Percentiles rank a stretch among this genome's conserved stretches.
Conservation (phyloP, 2,113 vertebrate genomes). For the Reinhardtius hippoglossoides region DNA sequence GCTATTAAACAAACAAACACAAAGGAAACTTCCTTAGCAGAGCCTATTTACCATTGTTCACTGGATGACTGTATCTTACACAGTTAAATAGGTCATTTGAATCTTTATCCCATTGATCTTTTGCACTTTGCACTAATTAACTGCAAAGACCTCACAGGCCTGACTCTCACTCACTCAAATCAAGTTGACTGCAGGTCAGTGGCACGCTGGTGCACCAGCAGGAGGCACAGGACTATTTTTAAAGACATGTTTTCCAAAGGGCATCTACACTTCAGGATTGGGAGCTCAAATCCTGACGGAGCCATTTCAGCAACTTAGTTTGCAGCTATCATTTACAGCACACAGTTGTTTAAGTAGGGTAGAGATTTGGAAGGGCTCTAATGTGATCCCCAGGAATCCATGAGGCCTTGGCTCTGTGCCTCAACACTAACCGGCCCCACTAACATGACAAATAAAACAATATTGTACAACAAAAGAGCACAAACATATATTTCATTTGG, state of each 20-base stretch:
- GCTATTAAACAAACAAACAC: background rate
- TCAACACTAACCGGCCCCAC: background rate
- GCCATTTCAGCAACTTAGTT: background rate
- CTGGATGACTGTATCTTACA: no score
- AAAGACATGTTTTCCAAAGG: background rate
- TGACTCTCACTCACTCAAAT: background rate
- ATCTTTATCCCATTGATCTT: background rate
- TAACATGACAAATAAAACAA: background rate
- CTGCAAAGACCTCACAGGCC: background rate
- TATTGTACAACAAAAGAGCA: background rate
- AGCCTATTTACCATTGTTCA: no score
- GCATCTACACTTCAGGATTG: background rate
- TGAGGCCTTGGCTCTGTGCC: background rate
- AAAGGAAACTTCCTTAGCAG: no score
- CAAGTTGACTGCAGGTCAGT: background rate
- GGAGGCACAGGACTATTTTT: background rate
- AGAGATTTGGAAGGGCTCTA: background rate
- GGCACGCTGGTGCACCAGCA: background rate
- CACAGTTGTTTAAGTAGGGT: background rate
- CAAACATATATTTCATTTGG: background rate
- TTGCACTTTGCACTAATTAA: background rate
- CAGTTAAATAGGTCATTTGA: background rate
- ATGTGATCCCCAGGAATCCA: background rate
- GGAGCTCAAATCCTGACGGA: background rate
- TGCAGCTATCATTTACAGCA: background rate